Evolutionary conservation across 2,797 vertebrate genomes (phyloP), one percentile per base, ranked within the genome.

Genomic region (Hemitrygon akajei): DNA sequence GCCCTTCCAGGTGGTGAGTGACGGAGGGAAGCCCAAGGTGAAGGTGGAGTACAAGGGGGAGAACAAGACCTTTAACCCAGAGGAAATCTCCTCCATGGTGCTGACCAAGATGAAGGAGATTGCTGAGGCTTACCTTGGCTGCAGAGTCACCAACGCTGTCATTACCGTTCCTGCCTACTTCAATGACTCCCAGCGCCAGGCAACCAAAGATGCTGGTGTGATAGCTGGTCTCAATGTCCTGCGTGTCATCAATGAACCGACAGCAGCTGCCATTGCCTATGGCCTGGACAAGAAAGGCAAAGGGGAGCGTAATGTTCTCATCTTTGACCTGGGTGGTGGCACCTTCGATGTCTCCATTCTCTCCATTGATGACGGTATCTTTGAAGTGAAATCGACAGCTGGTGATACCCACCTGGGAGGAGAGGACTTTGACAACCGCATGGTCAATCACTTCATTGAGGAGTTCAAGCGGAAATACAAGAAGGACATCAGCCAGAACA

Each of bases 81-180:
- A 98, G 95, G 98, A 99, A 94, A 96, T 98, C 95, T 98, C 98
- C 9, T 99, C 98, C 0, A 98, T 99, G 98, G 98, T 98, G 2
- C 97, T 99, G 91, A 98, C 96, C 60, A 99, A 99, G 96, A 98
- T 98, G 98, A 98, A 98, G 95, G 98, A 98, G 95, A 98, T 98
- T 76, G 97, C 98, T 3, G 98, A 98, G 94, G 98, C 98, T 40
- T 98, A 98, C 94, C 95, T 98, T 81, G 98, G 98, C 69, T 11
- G 12, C 22, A 73, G 16, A 0, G 95, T 98, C 94, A 97, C 94
- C 84, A 98, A 98, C 94, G 98, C 98, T n/a, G 98, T 98, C 84
- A 94, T 98, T 95, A 98, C 98, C 0, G 98, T 98, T 93, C 98
- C 98, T 3, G 98, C 98, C 40, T 98, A 98, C 96, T 98, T 98